These are phyloP conservation scores for Tachysurus vachellii DNA, from an alignment of 2,113 vertebrate genomes.

Conservation along the genomic window DNA sequence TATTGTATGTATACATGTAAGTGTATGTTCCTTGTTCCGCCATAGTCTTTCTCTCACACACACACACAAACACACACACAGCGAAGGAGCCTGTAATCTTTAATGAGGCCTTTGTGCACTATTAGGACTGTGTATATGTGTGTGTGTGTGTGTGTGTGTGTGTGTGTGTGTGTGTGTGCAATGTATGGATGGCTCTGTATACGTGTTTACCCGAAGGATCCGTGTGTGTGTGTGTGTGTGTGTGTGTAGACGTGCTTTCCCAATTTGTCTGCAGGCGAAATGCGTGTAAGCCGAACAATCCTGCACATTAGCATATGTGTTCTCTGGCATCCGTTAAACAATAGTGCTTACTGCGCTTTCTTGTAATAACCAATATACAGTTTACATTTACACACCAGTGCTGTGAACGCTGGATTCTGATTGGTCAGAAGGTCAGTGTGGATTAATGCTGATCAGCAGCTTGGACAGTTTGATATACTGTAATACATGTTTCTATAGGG, in stretches of 20 bases:
- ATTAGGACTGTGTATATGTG: constrained; percentile 11
- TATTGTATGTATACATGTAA: no score
- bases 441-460: not conserved
- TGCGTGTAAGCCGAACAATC: not conserved
- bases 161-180: not conserved
- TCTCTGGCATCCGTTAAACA: not conserved
- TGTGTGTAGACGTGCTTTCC: constrained; percentile 18
- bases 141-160: constrained; percentile 2
- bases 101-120: constrained; percentile 35
- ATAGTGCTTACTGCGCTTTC: not conserved
- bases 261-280: not conserved
- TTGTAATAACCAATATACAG: not conserved
- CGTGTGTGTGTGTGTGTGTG: not conserved
- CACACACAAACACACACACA: constrained; percentile 51
- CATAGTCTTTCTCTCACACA: constrained; percentile 57
- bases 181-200: constrained; percentile 37
- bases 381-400: not conserved
- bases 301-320: not conserved
- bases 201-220: constrained; percentile 1
- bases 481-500: not conserved
- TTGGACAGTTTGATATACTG: not conserved
- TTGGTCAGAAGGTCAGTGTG: not conserved
- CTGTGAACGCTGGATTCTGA: not conserved
- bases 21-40: constrained; percentile 38
- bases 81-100: constrained; percentile 40